These are phyloP conservation scores for Syngnathus floridae DNA, from an alignment of 2,113 vertebrate species.

Conservation along the genomic window DNA sequence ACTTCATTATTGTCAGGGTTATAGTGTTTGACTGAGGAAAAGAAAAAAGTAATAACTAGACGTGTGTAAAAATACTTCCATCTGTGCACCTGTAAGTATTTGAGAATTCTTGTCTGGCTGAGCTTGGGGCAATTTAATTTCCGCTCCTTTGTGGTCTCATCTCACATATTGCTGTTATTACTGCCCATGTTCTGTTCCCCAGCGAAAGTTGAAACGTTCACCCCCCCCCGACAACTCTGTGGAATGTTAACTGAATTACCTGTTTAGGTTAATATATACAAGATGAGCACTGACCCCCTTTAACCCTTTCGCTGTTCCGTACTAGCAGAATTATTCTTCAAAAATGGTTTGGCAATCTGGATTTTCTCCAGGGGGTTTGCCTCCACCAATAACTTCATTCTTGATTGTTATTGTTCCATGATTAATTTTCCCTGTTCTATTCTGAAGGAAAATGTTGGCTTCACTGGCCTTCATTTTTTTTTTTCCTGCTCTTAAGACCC, in stretches of 20 bases:
- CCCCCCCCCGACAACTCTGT: constrained; percentile 33
- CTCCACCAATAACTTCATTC: constrained; percentile 42
- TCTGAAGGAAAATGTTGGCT: constrained; percentile 41
- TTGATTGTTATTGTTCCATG: constrained; percentile 38
- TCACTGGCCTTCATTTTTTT: constrained; percentile 56
- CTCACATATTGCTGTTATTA: constrained; percentile 47
- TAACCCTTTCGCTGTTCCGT: background rate
- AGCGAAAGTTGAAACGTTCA: constrained; percentile 18
- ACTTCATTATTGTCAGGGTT: constrained; percentile 42
- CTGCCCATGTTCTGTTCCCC: constrained; percentile 40
- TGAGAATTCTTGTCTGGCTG: constrained; percentile 36
- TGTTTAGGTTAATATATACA: constrained; percentile 50
- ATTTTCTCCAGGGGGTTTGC: constrained; percentile 24
- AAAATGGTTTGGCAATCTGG: constrained; percentile 19
- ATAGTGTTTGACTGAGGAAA: constrained; percentile 21
- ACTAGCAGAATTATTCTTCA: background rate
- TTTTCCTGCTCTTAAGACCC: constrained; percentile 22
- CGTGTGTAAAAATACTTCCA: constrained; percentile 38
- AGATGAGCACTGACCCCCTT: constrained; percentile 24
- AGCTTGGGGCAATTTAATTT: constrained; percentile 61
- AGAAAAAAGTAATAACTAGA: constrained; percentile 3
- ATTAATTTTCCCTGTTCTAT: constrained; percentile 34
- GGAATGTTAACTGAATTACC: constrained; percentile 47
- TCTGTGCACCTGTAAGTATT: constrained; percentile 33
- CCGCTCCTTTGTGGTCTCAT: constrained; percentile 43